A percentile compares a stretch with the other conserved stretches of the same genome.
phyloP scores from a whole-genome alignment of 2,797 vertebrate species.

The Denticeps clupeoides region DNA sequence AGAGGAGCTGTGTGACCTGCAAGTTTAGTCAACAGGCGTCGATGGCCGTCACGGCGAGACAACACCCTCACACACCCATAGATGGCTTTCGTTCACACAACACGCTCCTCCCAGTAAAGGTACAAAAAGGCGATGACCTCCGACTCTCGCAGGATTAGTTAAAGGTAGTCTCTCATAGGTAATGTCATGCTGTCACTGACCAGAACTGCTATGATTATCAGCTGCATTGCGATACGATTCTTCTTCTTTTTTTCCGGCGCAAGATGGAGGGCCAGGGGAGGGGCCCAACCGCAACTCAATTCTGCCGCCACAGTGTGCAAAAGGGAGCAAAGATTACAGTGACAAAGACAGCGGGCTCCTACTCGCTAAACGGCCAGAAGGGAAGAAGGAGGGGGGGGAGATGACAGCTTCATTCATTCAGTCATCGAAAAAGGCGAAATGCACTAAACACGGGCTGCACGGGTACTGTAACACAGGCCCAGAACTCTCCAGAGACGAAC shows the following conservation, averaged over 20 bases:
- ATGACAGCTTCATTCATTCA: neutral
- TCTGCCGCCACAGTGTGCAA: constrained; percentile 46
- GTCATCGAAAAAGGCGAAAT: neutral
- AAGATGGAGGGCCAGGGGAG: neutral
- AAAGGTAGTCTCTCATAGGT: constrained; percentile 17
- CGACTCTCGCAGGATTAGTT: constrained; percentile 14
- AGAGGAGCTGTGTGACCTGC: too few relatives aligned
- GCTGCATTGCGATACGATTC: constrained; percentile 51
- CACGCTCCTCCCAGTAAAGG: too few relatives aligned
- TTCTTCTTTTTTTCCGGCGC: constrained; percentile 11
- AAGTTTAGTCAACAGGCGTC: too few relatives aligned
- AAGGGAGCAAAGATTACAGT: constrained; percentile 38
- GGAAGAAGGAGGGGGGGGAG: neutral
- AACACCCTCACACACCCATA: too few relatives aligned
- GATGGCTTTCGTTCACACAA: constrained; percentile 22
- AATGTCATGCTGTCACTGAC: constrained; percentile 19
- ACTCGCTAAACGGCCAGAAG: constrained; percentile 15
- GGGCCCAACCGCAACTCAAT: constrained; percentile 27
- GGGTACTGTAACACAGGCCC: too few relatives aligned
- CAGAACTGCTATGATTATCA: constrained; percentile 54
- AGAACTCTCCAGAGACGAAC: too few relatives aligned
- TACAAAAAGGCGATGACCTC: constrained; percentile 2
- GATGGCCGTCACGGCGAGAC: constrained; percentile 2
- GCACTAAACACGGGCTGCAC: too few relatives aligned
- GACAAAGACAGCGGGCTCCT: constrained; percentile 17